Conservation (phyloP, 2,888 invertebrate species). For the Pollenia angustigena region DNA sequence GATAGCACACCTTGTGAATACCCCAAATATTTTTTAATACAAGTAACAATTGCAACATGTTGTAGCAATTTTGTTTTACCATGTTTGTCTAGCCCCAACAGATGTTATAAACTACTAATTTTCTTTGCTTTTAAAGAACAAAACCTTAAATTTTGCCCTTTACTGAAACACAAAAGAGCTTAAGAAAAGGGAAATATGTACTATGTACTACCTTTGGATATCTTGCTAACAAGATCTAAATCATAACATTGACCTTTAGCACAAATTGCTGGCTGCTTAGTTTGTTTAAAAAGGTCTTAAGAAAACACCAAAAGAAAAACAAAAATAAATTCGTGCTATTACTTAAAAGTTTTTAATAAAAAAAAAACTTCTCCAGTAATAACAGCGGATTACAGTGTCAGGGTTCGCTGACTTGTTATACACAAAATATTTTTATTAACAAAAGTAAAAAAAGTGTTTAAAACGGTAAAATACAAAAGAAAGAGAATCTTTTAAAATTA, state of each 20-base stretch:
- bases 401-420: conserved; percentile 59
- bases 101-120: no score
- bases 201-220: not conserved
- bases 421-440: not conserved
- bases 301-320: not conserved
- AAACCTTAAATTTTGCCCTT: not conserved
- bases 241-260: conserved; percentile 57
- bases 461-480: conserved; percentile 2
- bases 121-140: no score
- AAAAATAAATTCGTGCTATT: conserved; percentile 24
- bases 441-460: not conserved
- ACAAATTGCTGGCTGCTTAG: not conserved
- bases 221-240: not conserved
- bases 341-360: conserved; percentile 24
- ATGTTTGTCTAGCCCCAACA: no score
- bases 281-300: conserved; percentile 5
- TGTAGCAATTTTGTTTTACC: no score
- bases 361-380: conserved; percentile 20
- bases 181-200: not conserved
- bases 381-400: conserved; percentile 41
- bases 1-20: no score
- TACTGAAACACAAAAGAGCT: not conserved
- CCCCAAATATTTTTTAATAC: no score
- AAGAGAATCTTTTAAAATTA: conserved; percentile 19
- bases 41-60: no score